phyloP scores from a whole-genome alignment of 2,113 vertebrate genomes.

The Psilopsiagon aurifrons region DNA sequence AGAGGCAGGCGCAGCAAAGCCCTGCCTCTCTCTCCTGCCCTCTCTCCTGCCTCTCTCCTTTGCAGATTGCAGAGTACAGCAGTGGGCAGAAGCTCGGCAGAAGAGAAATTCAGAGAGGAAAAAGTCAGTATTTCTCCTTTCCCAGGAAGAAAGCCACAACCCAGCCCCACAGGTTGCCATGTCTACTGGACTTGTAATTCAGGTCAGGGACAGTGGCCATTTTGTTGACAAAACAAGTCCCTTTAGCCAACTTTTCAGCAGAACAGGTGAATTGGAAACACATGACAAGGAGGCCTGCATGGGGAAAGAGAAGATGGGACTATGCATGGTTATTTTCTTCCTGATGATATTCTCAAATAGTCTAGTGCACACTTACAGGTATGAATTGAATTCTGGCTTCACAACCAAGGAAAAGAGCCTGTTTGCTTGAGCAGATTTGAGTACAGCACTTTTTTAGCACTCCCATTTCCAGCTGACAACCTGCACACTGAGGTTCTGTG shows the following conservation, averaged over 20 bases:
- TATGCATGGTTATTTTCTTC: fast-evolving
- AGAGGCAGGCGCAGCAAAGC: not conserved
- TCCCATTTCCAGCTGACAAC: not conserved
- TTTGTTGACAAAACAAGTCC: not conserved
- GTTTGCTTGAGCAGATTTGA: not conserved
- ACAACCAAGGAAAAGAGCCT: not conserved
- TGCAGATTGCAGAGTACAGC: not conserved
- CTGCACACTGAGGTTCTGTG: fast-evolving
- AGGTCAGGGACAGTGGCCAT: not conserved
- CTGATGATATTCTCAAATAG: not conserved
- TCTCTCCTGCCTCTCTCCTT: not conserved
- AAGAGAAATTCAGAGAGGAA: not conserved
- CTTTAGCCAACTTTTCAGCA: not conserved
- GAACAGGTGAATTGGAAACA: not conserved
- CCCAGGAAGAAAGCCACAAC: not conserved
- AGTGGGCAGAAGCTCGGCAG: not conserved
- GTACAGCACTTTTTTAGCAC: not conserved
- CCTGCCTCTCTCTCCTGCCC: not conserved
- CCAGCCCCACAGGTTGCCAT: not conserved
- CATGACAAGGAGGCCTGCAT: not conserved
- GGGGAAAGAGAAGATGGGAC: not conserved
- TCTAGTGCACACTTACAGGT: not conserved
- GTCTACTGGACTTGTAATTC: not conserved
- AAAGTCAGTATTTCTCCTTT: not conserved
- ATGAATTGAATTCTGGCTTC: not conserved